Base-by-base conservation (phyloP, 2,888 invertebrate species). In the Phyllotreta cruciferae region DNA sequence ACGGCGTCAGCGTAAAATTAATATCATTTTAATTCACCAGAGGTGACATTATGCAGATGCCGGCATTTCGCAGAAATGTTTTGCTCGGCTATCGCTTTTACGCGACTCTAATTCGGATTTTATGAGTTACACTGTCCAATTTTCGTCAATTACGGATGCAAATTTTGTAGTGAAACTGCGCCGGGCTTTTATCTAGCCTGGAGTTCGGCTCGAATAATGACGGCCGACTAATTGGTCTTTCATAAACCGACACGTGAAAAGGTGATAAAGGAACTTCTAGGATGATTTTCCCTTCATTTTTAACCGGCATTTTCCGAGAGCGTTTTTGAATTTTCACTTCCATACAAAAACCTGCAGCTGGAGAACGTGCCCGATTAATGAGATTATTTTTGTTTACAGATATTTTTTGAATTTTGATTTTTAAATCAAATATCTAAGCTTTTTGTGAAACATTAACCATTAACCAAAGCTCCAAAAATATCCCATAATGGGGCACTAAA, bases 1-100 rank as follows among this genome's bases (percentile, higher is more conserved):
- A 64, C 69, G 70, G 68, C 70, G 70, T 70, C 71, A 70, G 66
- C 70, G 57, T 64, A 58, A 70, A 72, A 70, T 72, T 70, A 71
- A 72, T 70, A 68, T 67, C 66, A 61, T 71, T 71, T 72, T 72
- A 72, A 71, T 70, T 72, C 68, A 61, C 61, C 54, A 42, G 52
- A 64, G 54, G 54, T 64, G 64, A 64, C 57, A 64, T 64, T 61
- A 64, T 61, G 61, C 64, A 64, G 57, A 64, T 56, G 54, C 64
- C 53, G 56, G 34, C 42, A 60, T 58, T 58, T 58, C 50, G 58
- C 58, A 58, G 58, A 60, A 53, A 60, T 60, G 60, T 60, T 60
- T 60, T 44, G 52, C 60, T 60, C 24, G 8, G 60, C 60, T 44
- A 60, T 60, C 60, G 42, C 44, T 60, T 53, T 60, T 60, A 52